phyloP scores from a whole-genome alignment of 2,113 vertebrate genomes.

The Alectura lathami region DNA sequence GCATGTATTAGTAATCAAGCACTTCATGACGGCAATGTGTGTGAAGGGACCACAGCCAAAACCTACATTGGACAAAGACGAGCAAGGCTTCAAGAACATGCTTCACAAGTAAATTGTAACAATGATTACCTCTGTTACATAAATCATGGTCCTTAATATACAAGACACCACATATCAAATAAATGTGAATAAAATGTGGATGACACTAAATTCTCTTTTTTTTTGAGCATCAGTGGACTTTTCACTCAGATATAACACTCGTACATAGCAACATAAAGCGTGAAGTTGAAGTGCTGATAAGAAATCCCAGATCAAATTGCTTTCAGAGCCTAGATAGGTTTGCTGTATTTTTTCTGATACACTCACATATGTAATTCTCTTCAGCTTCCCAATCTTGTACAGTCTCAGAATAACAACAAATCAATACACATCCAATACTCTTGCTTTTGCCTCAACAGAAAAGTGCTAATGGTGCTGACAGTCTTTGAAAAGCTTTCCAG shows the following conservation, averaged over 20 bases:
- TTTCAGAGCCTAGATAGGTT: neutral
- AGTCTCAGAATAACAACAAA: slow-evolving; percentile 41
- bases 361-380: neutral
- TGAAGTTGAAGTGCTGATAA: neutral
- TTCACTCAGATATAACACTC: neutral
- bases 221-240: neutral
- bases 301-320: neutral
- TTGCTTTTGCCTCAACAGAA: slow-evolving; percentile 8
- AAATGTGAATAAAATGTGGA: neutral
- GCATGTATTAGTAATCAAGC: neutral
- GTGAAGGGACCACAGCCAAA: neutral
- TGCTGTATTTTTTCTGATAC: neutral
- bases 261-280: neutral
- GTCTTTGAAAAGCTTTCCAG: slow-evolving; percentile 53
- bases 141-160: neutral
- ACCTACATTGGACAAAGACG: neutral
- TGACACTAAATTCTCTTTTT: neutral
- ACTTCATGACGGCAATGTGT: neutral
- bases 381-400: neutral
- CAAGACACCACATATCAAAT: neutral
- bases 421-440: slow-evolving; percentile 49
- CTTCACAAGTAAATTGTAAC: neutral
- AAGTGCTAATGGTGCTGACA: slow-evolving; percentile 38
- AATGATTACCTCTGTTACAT: neutral
- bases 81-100: neutral